These are phyloP conservation scores for Alviniconcha strummeri DNA, from an alignment of 2,888 invertebrate species.

Conservation along the genomic window DNA sequence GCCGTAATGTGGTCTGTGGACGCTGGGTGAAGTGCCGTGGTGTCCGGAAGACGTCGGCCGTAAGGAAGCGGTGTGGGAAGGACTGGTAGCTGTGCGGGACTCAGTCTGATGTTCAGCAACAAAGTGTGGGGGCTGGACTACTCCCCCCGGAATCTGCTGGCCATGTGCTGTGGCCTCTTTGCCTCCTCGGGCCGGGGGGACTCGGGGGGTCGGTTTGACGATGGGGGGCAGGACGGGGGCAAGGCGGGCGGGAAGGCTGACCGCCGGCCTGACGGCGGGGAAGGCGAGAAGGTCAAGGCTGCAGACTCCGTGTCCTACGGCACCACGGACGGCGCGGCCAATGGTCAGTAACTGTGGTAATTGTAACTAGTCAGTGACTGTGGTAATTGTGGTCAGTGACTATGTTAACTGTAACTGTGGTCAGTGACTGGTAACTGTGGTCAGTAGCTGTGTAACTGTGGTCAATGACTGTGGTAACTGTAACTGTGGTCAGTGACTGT, in stretches of 20 bases:
- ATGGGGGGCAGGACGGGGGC: neutral
- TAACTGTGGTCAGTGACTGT: too few species aligned
- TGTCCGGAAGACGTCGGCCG: too few species aligned
- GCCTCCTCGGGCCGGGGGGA: neutral
- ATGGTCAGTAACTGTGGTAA: neutral
- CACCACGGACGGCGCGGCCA: constrained; percentile 9
- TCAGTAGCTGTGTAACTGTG: too few species aligned
- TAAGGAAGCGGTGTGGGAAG: too few species aligned
- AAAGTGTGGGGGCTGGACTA: constrained; percentile 38
- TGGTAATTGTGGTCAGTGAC: too few species aligned
- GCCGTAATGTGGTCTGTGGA: too few species aligned
- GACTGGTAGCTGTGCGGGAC: too few species aligned
- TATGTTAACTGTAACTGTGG: too few species aligned
- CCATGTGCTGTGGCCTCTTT: constrained; percentile 40
- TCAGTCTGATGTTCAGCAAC: constrained; percentile 36
- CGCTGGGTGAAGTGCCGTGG: too few species aligned
- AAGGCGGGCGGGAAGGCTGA: neutral
- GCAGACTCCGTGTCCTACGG: constrained; percentile 19
- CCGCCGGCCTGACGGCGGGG: neutral
- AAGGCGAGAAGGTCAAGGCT: constrained; percentile 14
- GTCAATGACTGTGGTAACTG: too few species aligned
- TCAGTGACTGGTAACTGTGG: too few species aligned
- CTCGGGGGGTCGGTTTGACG: neutral
- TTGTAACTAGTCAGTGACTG: too few species aligned
- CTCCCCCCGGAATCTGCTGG: constrained; percentile 35